Evolutionary conservation across 2,797 vertebrate species (phyloP), one percentile per base, ranked within the genome.

Genomic region (Buceros bicornis): DNA sequence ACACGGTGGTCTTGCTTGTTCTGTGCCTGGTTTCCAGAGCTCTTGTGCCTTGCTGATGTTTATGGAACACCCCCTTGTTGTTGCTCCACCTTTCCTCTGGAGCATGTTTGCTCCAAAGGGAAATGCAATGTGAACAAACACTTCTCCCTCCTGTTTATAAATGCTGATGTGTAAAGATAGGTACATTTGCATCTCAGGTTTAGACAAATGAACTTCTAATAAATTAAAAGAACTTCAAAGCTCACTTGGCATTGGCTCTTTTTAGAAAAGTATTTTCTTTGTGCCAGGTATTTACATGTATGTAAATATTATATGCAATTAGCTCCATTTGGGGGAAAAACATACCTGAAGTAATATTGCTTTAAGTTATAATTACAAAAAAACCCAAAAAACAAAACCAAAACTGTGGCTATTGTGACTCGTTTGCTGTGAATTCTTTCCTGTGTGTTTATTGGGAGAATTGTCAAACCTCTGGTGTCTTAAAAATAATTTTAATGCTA

Each of bases 401-500:
- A 33, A 33, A 33, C 79, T 82, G 78, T 54, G 64, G 53, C 51
- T 90, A 0, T 82, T 90, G 37, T 71, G 66, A 24, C 42, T 69
- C 37, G 5, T 62, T 81, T 82, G 61, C 14, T 89, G 24, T 95
- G 67, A 92, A 53, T 79, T 80, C 28, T 87, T 7, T 50, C 24
- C 61, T 78, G 37, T 72, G 0, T 95, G 70, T 82, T 89, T 91
- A 73, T 86, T 81, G 31, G 53, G 93, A 89, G 48, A 58, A 20
- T 82, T 93, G 79, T 91, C 94, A 95, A 87, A 47, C 62, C 70
- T 81, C 65, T 95, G 62, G 28, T 94, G 81, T 79, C 78, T 72
- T 53, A 64, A 60, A 65, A 97, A 77, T 66, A 79, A 81, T 92
- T 93, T 91, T 71, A 89, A 92, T 89, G 61, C 66, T 93, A 87